Evolutionary conservation across 2,797 vertebrate genomes (phyloP).

Genomic region (Clarias platycephalus): DNA sequence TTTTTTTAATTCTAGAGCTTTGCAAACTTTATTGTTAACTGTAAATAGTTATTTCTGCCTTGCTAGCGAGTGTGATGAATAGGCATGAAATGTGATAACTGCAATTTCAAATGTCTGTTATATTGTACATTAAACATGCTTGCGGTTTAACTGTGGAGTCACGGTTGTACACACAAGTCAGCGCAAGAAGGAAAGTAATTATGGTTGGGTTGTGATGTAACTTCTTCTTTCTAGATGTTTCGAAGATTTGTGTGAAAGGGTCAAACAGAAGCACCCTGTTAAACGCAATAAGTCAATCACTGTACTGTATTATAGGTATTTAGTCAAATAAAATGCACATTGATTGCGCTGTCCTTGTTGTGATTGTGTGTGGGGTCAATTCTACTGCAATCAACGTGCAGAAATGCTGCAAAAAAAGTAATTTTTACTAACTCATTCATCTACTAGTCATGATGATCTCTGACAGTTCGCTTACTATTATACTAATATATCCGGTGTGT

Average conservation of each 20-base stretch:
- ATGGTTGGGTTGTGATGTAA: background rate
- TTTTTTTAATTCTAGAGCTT: background rate
- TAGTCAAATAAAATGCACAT: no score
- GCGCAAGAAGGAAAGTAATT: background rate
- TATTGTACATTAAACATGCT: background rate
- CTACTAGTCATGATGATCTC: background rate
- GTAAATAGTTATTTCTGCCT: background rate
- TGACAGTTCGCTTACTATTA: background rate
- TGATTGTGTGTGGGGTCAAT: no score
- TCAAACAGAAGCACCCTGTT: background rate
- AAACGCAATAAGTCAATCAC: background rate
- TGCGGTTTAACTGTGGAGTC: conserved; percentile 52
- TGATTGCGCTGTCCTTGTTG: no score
- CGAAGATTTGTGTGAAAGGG: conserved; percentile 10
- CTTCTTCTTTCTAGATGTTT: conserved; percentile 24
- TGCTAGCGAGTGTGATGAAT: background rate
- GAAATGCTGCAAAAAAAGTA: background rate
- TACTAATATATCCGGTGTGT: background rate
- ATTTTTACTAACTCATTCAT: background rate
- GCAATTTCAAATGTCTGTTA: background rate
- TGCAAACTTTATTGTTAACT: no score
- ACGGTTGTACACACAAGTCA: background rate
- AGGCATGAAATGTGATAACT: conserved; percentile 31
- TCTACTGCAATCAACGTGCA: no score
- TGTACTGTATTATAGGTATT: no score